These are phyloP conservation scores for Alosa alosa DNA, from an alignment of 2,113 vertebrate species.

Conservation along the genomic window DNA sequence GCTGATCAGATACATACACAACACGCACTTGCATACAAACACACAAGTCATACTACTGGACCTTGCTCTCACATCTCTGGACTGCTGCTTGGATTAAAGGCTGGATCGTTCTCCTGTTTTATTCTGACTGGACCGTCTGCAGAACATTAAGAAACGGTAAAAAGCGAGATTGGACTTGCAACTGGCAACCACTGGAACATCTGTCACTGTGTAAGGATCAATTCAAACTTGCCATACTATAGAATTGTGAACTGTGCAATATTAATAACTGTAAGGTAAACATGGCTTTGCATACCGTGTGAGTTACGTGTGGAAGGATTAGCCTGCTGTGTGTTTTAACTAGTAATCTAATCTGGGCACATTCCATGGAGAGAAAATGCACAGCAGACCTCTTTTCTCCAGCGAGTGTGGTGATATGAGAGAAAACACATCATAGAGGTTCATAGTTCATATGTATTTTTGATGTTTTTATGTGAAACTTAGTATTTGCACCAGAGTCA, in stretches of 20 bases:
- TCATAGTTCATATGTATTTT: neutral
- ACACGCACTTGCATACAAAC: neutral
- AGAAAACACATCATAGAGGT: neutral
- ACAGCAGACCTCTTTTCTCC: neutral
- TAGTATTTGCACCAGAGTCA: neutral
- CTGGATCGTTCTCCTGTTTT: neutral
- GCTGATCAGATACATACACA: neutral
- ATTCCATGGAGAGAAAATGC: slow-evolving; percentile 1
- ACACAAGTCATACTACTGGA: neutral
- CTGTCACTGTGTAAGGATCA: neutral
- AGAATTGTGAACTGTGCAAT: neutral
- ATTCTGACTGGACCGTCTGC: neutral
- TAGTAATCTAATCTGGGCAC: slow-evolving; percentile 17
- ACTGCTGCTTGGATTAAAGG: neutral
- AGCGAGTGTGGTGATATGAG: neutral
- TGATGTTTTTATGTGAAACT: neutral
- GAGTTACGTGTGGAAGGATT: neutral
- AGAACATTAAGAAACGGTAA: neutral
- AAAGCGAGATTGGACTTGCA: neutral
- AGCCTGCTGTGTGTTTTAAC: slow-evolving; percentile 6
- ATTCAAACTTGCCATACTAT: neutral
- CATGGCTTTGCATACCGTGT: neutral
- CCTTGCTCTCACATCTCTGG: neutral
- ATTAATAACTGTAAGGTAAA: neutral
- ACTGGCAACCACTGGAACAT: neutral